Conservation (phyloP, 2,797 vertebrate species). For the Centropyge bicolor region DNA sequence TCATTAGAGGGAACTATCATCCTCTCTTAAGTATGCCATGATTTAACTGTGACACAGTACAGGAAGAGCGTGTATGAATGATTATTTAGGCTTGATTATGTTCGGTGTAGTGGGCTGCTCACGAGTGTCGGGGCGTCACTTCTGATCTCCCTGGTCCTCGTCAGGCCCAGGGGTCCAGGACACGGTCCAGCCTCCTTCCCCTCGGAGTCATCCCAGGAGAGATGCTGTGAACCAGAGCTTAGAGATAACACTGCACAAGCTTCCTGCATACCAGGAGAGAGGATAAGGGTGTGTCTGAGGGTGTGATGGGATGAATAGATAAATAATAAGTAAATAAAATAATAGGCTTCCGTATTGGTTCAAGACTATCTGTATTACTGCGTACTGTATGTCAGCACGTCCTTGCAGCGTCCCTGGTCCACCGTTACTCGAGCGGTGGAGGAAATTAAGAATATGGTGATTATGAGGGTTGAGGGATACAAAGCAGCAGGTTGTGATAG, state of each 20-base stretch:
- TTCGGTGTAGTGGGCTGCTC: slow-evolving; percentile 48
- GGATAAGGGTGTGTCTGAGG: slow-evolving; percentile 9
- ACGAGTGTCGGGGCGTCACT: slow-evolving; percentile 58
- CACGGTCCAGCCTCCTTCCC: neutral
- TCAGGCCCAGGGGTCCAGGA: slow-evolving; percentile 60
- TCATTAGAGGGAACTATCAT: slow-evolving; percentile 73
- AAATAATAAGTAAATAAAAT: no score
- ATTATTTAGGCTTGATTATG: slow-evolving; percentile 33
- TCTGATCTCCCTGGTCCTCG: slow-evolving; percentile 65
- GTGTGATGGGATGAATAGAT: neutral
- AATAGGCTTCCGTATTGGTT: neutral
- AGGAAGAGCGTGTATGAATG: slow-evolving; percentile 36
- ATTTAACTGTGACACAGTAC: slow-evolving; percentile 46
- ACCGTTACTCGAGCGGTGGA: slow-evolving; percentile 12
- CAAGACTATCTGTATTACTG: slow-evolving; percentile 1
- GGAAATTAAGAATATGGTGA: slow-evolving; percentile 52
- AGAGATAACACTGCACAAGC: slow-evolving; percentile 40
- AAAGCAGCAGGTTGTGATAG: slow-evolving; percentile 38
- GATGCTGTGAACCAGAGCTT: slow-evolving; percentile 31
- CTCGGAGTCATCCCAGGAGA: slow-evolving; percentile 48
- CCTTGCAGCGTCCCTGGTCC: slow-evolving; percentile 14
- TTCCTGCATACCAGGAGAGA: slow-evolving; percentile 42
- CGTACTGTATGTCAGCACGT: slow-evolving; percentile 35
- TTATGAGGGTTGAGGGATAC: slow-evolving; percentile 50
- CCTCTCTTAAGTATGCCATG: slow-evolving; percentile 53